Conservation (phyloP, 2,113 vertebrate genomes). For the Toxostoma redivivum region DNA sequence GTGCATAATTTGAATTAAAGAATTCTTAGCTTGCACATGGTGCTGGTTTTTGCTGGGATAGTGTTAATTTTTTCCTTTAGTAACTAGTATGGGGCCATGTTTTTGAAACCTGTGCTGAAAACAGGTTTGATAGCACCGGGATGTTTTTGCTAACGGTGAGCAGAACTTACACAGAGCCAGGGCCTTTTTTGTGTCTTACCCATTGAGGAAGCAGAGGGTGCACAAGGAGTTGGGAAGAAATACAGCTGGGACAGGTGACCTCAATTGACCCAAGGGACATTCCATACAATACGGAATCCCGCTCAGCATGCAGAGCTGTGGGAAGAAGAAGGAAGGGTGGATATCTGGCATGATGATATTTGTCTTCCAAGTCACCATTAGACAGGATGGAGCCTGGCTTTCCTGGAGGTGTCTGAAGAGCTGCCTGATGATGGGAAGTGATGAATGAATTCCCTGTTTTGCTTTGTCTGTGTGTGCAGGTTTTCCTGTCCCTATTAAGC, state of each 20-base stretch:
- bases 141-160: background rate
- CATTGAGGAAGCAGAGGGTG: background rate
- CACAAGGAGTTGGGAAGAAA: background rate
- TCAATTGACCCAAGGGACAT: background rate
- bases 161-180: background rate
- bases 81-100: no score
- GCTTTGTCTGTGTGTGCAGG: background rate
- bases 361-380: background rate
- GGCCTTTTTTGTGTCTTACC: background rate
- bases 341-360: background rate
- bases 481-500: background rate
- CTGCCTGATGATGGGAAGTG: background rate
- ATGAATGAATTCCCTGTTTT: background rate
- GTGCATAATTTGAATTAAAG: background rate
- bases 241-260: background rate
- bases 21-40: background rate
- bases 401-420: background rate
- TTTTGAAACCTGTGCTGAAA: background rate
- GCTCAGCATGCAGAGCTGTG: background rate
- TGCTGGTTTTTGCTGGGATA: background rate
- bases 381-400: fast-evolving
- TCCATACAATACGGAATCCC: background rate
- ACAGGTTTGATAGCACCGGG: background rate
- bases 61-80: background rate
- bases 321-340: background rate